Base-by-base conservation (phyloP, 2,113 vertebrate genomes). In the Nycticryphes semicollaris region DNA sequence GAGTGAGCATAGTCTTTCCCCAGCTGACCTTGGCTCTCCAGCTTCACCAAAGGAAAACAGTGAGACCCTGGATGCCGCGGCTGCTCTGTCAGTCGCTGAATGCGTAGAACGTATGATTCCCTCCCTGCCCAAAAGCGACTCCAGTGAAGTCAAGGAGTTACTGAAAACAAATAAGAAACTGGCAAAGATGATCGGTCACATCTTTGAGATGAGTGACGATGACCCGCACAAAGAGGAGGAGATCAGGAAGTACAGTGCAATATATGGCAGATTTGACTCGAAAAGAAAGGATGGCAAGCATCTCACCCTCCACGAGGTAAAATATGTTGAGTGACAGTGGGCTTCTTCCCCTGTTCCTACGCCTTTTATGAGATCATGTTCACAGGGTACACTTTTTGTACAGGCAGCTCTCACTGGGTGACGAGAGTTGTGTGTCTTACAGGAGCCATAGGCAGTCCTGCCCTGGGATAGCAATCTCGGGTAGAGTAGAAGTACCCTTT, bases 251-350 rank as follows among this genome's bases (percentile, higher is more conserved):
- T 99, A 99, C 97, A 99, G 99, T 93, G 99, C 99, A 97, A 99
- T 99, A 97, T 99, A 99, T 45, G 99, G 99, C 53, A 98, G 99
- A 47, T 99, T 99, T 73, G 99, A 99, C 98, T 99, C 99, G 0
- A 99, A 99, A 98, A 98, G 99, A 84, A 98, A 99, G 94, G 99
- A 99, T 45, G 99, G 99, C 66, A 99, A 99, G 59, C 99, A 99
- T 94, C 98, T 99, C 89, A 99, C 99, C 0, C 98, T 99, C 72
- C 99, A 99, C 1, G 99, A 99, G 99, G 99, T 99, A 98, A 97
- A 96, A 74, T 19, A 27, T 56, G 30, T 47, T 50, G 37, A 53
- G 43, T 3, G 3, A 23, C 56, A 10, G 33, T 9, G 30, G 50
- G 27, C 82, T 89, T 88, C 68, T 53, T 83, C 27, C 31, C 19